Evolutionary conservation across 1,140 invertebrate species (phyloP), one percentile per base, ranked within the genome.

Genomic region (Hormaphis cornu): DNA sequence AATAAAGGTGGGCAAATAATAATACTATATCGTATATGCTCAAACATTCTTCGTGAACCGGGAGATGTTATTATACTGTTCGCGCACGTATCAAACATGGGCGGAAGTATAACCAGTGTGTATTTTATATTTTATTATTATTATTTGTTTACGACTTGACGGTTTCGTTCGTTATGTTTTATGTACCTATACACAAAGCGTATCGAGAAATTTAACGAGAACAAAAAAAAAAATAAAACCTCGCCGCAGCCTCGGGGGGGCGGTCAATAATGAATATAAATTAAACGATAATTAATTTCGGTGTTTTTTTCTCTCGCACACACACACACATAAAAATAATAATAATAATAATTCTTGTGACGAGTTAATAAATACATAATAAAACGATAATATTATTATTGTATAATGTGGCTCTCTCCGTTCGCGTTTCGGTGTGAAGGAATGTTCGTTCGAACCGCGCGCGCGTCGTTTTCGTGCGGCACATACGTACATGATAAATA

Each of bases 351-450:
- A 61, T 46, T 40, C 44, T 24, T 48, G 61, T 66, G 61, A 66
- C 61, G 61, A 66, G 40, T 66, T 66, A 66, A 66, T 66, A 66
- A 66, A 66, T 50, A 66, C 61, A 66, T 66, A n/a, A n/a, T n/a
- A 48, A 66, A 66, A 58, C 20, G 33, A 58, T 40, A 58, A 40
- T 58, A 58, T 16, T 53, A 53, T 8, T 53, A 53, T n/a, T n/a
- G n/a, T n/a, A 63, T 63, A 54, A 16, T 30, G 20, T 22, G 9
- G 50, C 22, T 48, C 44, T 66, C 12, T n/a, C 44, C 61, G 33
- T 66, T 66, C 18, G 44, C 61, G 44, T 66, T 66, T 24, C 44
- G 61, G 61, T 66, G 61, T 48, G 61, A 66, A 66, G 44, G 61
- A 66, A 66, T 66, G 61, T 48, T 66, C n/a, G n/a, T n/a, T n/a